These are phyloP conservation scores for Gymnodraco acuticeps DNA, from an alignment of 2,797 vertebrate species.

Conservation along the genomic window DNA sequence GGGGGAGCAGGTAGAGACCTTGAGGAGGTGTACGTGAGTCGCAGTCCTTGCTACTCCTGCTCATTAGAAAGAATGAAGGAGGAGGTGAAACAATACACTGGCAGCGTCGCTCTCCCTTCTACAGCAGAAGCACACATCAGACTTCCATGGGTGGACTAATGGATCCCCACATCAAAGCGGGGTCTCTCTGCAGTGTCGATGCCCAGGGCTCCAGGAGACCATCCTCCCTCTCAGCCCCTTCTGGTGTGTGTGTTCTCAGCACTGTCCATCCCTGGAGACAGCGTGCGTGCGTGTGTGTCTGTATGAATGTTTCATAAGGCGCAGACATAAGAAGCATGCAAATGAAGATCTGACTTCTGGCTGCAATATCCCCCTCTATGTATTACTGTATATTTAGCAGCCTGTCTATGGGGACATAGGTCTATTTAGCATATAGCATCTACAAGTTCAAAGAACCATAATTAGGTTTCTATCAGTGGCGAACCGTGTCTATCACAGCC, in stretches of 20 bases:
- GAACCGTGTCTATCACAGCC: too few relatives aligned
- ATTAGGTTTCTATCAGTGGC: neutral
- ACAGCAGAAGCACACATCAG: constrained; percentile 43
- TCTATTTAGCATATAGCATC: neutral
- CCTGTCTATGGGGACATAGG: neutral
- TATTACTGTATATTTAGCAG: constrained; percentile 7
- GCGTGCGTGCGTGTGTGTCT: constrained; percentile 4
- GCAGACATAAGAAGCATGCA: constrained; percentile 29
- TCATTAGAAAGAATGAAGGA: constrained; percentile 57
- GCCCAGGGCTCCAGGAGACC: constrained; percentile 50
- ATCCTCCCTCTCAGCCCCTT: constrained; percentile 37
- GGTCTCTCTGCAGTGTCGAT: constrained; percentile 32
- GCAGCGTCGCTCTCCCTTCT: constrained; percentile 26
- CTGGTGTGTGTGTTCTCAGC: constrained; percentile 40
- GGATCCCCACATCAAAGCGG: constrained; percentile 69
- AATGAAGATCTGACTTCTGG: constrained; percentile 35
- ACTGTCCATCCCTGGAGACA: constrained; percentile 25
- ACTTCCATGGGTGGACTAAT: constrained; percentile 64
- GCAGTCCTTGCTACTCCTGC: constrained; percentile 38
- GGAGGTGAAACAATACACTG: constrained; percentile 40
- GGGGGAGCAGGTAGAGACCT: constrained; percentile 44
- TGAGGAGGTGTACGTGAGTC: constrained; percentile 42
- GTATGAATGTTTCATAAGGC: constrained; percentile 53
- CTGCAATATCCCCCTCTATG: constrained; percentile 8
- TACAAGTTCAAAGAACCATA: neutral